Percentiles rank a stretch among this genome's conserved stretches.
phyloP scores from a whole-genome alignment of 2,797 vertebrate species.

The Tiaroga cobitis region DNA sequence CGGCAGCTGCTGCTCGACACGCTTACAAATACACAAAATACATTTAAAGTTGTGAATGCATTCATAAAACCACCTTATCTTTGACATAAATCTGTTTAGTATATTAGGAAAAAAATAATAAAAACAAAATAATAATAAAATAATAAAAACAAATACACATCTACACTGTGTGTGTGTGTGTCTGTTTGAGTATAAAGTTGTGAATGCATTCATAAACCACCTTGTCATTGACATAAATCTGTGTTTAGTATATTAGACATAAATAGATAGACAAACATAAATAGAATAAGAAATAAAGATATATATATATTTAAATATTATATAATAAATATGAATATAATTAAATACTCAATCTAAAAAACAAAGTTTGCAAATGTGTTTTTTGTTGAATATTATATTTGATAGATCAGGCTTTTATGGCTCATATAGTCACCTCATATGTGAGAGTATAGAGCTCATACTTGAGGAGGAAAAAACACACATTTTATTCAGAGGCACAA shows the following conservation, averaged over 20 bases:
- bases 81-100: neutral
- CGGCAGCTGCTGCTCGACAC: slow-evolving; percentile 41
- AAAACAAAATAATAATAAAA: no score
- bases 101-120: no score
- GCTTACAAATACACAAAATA: slow-evolving; percentile 7
- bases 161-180: no score
- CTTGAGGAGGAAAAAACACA: no score
- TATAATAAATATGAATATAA: no score
- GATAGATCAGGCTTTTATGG: no score
- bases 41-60: neutral
- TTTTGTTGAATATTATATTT: no score
- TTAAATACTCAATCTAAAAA: no score
- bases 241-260: neutral
- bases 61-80: neutral
- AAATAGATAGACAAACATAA: neutral
- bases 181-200: neutral
- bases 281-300: neutral
- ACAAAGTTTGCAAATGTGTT: neutral
- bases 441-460: neutral
- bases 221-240: neutral
- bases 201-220: neutral
- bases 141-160: no score
- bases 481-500: neutral
- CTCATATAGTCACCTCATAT: neutral
- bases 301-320: no score